Evolutionary conservation across 1,140 invertebrate species (phyloP), one percentile per base, ranked within the genome.

Genomic region (Paracyclopina nana): DNA sequence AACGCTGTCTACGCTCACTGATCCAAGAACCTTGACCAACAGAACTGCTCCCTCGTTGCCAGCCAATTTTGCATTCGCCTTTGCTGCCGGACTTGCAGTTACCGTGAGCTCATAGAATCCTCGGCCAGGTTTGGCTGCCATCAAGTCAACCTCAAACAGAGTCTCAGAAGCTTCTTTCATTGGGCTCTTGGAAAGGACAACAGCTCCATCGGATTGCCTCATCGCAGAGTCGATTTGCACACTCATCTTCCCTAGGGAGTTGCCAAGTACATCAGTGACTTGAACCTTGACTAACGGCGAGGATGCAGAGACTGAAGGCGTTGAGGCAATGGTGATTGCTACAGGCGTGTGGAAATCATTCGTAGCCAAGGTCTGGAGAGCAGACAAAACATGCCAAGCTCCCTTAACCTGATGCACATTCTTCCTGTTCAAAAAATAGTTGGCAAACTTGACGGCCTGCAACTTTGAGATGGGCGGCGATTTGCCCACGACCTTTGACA

Each of bases 361-460:
- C 1, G 64, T 68, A 12, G 77, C 73, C 9, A 86, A 67, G 25
- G 71, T 69, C 54, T 72, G 71, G n/a, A 90, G 66, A 0, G 80
- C 79, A 52, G 85, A 79, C 1, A 91, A 62, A 18, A 95, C 68
- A 50, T 77, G 71, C 31, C 76, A 75, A 9, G 78, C 80, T 26
- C 84, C 84, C 62, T 82, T 82, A 0, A 79, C 68, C 22, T 80
- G 77, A 61, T 84, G 84, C 2, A 94, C 86, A 44, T 82, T 85
- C 57, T 79, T 77, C 27, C 90, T 72, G n/a, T 79, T 84, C 30
- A 92, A 65, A 56, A 95, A 75, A 68, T 95, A 96, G 62, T 84
- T 85, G 12, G 78, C 76, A 57, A 96, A 80, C 68, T 95, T 95
- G 6, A 83, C 72, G 16, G 77, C 76, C 67, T 94, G 88, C 16